Percentiles rank a stretch among this genome's conserved stretches.
Conservation (phyloP, 2,113 vertebrate species). For the Dinomys branickii region DNA sequence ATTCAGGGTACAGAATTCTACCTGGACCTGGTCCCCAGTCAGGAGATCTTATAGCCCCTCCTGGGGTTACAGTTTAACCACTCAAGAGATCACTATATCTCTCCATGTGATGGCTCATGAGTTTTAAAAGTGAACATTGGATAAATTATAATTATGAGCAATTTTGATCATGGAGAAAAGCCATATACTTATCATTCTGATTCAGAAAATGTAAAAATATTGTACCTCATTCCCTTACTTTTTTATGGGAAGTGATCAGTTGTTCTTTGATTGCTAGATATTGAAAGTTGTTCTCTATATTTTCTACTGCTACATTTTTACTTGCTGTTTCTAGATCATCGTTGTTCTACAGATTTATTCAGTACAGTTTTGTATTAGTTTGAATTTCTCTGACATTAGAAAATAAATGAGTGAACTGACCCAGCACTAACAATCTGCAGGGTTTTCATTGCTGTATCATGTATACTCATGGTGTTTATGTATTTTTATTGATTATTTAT, state of each 20-base stretch:
- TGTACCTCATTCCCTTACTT: not conserved
- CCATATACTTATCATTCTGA: not conserved
- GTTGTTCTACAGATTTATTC: not conserved
- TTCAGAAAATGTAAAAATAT: not conserved
- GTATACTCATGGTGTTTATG: not conserved
- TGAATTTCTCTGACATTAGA: not conserved
- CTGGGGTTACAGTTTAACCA: not conserved
- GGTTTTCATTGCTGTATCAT: not conserved
- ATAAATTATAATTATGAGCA: not conserved
- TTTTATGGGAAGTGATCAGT: rapidly evolving
- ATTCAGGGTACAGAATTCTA: not conserved
- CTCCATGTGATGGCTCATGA: not conserved
- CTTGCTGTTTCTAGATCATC: not conserved
- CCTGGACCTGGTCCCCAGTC: rapidly evolving
- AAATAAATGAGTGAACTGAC: not conserved
- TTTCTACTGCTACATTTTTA: not conserved
- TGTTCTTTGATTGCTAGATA: not conserved
- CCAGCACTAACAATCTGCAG: rapidly evolving
- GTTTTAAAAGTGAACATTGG: not conserved
- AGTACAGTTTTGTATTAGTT: not conserved
- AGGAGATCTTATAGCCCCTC: rapidly evolving
- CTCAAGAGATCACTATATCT: not conserved
- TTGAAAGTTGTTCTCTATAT: not conserved
- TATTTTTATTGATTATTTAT: not conserved
- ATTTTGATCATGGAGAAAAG: not conserved